These are phyloP conservation scores for Eciton burchellii DNA, from an alignment of 1,140 invertebrate species.

Conservation along the genomic window DNA sequence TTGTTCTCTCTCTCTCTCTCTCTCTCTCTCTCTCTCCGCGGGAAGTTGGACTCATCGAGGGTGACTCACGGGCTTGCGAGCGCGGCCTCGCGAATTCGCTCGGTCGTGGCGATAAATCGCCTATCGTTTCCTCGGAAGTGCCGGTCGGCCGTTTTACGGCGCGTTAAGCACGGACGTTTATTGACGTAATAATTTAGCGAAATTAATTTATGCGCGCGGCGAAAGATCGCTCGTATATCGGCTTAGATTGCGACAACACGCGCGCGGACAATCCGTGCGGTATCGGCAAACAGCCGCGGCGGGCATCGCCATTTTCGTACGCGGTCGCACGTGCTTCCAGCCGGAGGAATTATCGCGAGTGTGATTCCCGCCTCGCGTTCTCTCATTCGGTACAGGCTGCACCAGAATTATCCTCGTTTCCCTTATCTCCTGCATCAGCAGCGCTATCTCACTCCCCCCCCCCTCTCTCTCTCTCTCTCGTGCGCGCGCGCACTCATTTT, in stretches of 20 bases:
- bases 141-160: slow-evolving; percentile 59
- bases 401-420: slow-evolving; percentile 9
- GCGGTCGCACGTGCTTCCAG: slow-evolving; percentile 47
- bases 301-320: slow-evolving; percentile 54
- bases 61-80: slow-evolving; percentile 35
- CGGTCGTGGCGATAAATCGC: slow-evolving; percentile 60
- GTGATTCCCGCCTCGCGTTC: slow-evolving; percentile 3
- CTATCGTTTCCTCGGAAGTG: slow-evolving; percentile 65
- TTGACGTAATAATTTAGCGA: slow-evolving; percentile 71
- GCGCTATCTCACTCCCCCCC: too few relatives aligned
- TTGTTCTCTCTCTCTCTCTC: too few relatives aligned
- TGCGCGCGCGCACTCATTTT: too few relatives aligned
- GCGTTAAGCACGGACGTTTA: slow-evolving; percentile 64
- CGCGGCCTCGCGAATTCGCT: slow-evolving; percentile 53
- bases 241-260: slow-evolving; percentile 40
- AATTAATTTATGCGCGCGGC: slow-evolving; percentile 67
- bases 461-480: too few relatives aligned
- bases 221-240: slow-evolving; percentile 33
- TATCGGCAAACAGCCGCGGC: slow-evolving; percentile 42
- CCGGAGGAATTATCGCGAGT: slow-evolving; percentile 45
- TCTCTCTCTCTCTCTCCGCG: slow-evolving; percentile 9
- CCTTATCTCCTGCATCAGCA: neutral
- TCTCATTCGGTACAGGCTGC: neutral
- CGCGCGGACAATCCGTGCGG: slow-evolving; percentile 37
- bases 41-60: slow-evolving; percentile 39